These are phyloP conservation scores for Hirundichthys speculiger DNA, from an alignment of 2,113 vertebrate genomes.

Conservation along the genomic window DNA sequence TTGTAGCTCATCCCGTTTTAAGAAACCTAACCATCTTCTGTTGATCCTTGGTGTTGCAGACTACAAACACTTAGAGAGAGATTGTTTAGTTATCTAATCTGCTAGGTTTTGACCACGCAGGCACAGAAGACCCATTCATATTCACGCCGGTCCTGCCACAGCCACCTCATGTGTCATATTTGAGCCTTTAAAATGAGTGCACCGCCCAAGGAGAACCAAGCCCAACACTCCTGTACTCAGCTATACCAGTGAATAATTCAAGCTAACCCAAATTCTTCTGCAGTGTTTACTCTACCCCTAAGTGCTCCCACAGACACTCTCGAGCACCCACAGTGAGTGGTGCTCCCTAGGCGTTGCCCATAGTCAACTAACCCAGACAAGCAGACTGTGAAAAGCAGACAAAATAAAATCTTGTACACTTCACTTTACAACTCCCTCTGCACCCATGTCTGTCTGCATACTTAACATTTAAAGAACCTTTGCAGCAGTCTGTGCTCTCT, in stretches of 20 bases:
- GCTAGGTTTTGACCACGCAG: conserved; percentile 34
- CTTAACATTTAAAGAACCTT: conserved; percentile 70
- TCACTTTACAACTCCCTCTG: conserved; percentile 70
- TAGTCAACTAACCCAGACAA: conserved; percentile 72
- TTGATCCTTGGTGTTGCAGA: neutral
- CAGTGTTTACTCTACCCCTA: conserved; percentile 51
- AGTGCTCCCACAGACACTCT: conserved; percentile 48
- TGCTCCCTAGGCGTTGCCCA: conserved; percentile 69
- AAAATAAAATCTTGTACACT: conserved; percentile 75
- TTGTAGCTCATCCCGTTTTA: neutral
- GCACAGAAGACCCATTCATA: conserved; percentile 42
- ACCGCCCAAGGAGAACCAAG: conserved; percentile 32
- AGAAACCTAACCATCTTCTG: neutral
- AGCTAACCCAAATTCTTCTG: conserved; percentile 72
- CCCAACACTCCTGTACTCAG: conserved; percentile 13
- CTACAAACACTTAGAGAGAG: conserved; percentile 12
- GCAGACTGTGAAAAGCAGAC: conserved; percentile 75
- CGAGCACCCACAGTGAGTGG: conserved; percentile 50
- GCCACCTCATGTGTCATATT: conserved; percentile 11
- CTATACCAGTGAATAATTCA: conserved; percentile 75
- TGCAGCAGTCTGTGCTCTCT: conserved; percentile 53
- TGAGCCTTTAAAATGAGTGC: conserved; percentile 38
- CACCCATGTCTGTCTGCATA: conserved; percentile 67
- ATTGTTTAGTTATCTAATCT: conserved; percentile 45
- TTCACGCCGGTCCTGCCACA: conserved; percentile 9